Evolutionary conservation across 2,113 vertebrate species (phyloP).

Genomic region (Forbesichthys papilliferus): DNA sequence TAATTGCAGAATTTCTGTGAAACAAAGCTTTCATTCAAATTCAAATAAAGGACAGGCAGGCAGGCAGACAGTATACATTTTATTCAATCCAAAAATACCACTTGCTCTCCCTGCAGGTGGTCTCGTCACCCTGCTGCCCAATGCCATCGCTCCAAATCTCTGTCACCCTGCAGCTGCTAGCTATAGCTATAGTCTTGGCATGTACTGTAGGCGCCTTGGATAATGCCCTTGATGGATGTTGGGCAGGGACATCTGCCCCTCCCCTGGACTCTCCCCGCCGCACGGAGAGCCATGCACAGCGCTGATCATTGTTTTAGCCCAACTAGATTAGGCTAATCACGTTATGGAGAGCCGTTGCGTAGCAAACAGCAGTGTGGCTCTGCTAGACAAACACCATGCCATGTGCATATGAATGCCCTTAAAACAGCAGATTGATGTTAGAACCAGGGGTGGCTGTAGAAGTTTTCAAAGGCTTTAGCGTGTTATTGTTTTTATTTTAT

Average conservation of each 20-base stretch:
- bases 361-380: conserved; percentile 53
- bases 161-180: conserved; percentile 44
- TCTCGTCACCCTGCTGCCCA: not conserved
- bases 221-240: conserved; percentile 36
- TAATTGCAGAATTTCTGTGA: too few species aligned
- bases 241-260: conserved; percentile 23
- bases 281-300: conserved; percentile 42
- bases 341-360: conserved; percentile 59
- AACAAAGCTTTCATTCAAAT: not conserved
- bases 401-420: not conserved
- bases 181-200: conserved; percentile 21
- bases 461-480: not conserved
- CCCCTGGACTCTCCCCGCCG: conserved; percentile 9
- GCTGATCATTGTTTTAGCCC: conserved; percentile 64
- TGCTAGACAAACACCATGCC: conserved; percentile 39
- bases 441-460: not conserved
- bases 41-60: not conserved
- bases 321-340: conserved; percentile 78
- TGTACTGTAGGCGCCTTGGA: conserved; percentile 9
- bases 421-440: conserved; percentile 10
- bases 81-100: conserved; percentile 1
- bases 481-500: too few species aligned
- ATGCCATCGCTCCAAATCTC: conserved; percentile 16
- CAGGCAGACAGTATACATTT: not conserved
- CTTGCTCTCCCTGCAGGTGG: not conserved